Conservation (phyloP, 2,888 invertebrate species). For the Pharmacophagus antenor region DNA sequence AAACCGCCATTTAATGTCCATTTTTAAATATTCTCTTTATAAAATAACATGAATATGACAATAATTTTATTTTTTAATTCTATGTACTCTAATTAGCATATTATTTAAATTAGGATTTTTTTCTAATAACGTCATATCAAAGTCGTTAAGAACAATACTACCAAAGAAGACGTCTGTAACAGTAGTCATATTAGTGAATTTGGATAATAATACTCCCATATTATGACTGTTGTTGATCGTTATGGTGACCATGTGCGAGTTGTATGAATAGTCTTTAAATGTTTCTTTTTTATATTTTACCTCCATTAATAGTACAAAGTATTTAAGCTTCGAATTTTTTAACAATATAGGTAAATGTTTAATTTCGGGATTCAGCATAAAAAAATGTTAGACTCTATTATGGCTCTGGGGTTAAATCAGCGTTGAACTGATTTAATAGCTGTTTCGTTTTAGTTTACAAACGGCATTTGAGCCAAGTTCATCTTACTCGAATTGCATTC, state of each 20-base stretch:
- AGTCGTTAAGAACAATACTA: slow-evolving; percentile 25
- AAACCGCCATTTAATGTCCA: no score
- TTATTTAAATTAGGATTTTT: neutral
- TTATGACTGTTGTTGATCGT: slow-evolving; percentile 49
- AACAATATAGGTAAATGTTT: slow-evolving; percentile 14
- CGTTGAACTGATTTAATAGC: slow-evolving; percentile 12
- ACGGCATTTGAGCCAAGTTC: slow-evolving; percentile 22
- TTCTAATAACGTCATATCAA: slow-evolving; percentile 21
- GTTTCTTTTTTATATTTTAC: slow-evolving; percentile 58
- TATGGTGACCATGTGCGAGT: slow-evolving; percentile 34
- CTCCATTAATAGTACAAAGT: slow-evolving; percentile 66
- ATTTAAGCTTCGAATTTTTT: slow-evolving; percentile 45
- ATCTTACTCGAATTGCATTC: slow-evolving; percentile 17
- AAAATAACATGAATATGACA: slow-evolving; percentile 3
- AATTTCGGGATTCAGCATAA: slow-evolving; percentile 20
- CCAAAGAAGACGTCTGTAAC: slow-evolving; percentile 34
- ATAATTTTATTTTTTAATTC: neutral
- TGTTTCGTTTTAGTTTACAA: slow-evolving; percentile 12
- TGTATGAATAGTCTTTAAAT: slow-evolving; percentile 52
- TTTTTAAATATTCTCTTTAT: neutral
- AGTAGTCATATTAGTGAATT: slow-evolving; percentile 52
- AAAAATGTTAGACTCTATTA: slow-evolving; percentile 6
- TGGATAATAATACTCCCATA: slow-evolving; percentile 53
- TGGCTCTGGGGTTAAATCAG: slow-evolving; percentile 12
- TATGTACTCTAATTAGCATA: neutral